Base-by-base conservation (phyloP, 2,113 vertebrate species). In the Neotragus moschatus region DNA sequence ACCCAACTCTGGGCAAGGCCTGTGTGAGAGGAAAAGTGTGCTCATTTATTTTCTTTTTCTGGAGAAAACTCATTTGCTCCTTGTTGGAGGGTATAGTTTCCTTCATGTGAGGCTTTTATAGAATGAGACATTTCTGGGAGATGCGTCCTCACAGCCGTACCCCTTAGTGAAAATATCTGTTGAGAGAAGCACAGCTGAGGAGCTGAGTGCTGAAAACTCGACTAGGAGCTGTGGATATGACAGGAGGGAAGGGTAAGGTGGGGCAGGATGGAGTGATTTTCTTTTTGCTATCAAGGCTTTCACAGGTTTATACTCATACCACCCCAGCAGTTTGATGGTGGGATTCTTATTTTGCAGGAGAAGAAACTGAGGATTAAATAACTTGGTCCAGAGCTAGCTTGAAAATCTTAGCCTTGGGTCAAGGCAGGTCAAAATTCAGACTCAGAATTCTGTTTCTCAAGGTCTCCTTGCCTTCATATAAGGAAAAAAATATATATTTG, bases 401-500 rank as follows among this genome's bases (percentile, higher is more conserved):
- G 28, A 79, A 85, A 94, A 89, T 43, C 26, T 91, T 63, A 47
- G 17, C 53, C 39, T 25, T 19, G 63, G 33, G 49, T 53, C 84
- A 80, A 79, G 39, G 51, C 58, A 73, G 88, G 84, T 47, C 26
- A 66, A 61, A 82, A 90, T 60, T 92, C 25, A 49, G 84, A 89
- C 19, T 94, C 81, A 55, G 21, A 47, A 45, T 82, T 66, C 39
- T 51, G 81, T 36, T 96, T 53, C 49, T 90, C 73, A 47, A 66
- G 60, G 86, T 63, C 14, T 36, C 21, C 5, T 93, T 73, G 39
- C 13, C 15, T 80, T 47, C 51, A 21, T 39, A 33, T 21, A n/a
- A n/a, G 55, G 19, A 15, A 13, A 30, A 26, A 25, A 14, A 66
- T 28, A 45, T n/a, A 11, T 7, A 45, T 26, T 58, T 58, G 36